phyloP scores from a whole-genome alignment of 2,888 invertebrate genomes.

The Noctua pronuba region DNA sequence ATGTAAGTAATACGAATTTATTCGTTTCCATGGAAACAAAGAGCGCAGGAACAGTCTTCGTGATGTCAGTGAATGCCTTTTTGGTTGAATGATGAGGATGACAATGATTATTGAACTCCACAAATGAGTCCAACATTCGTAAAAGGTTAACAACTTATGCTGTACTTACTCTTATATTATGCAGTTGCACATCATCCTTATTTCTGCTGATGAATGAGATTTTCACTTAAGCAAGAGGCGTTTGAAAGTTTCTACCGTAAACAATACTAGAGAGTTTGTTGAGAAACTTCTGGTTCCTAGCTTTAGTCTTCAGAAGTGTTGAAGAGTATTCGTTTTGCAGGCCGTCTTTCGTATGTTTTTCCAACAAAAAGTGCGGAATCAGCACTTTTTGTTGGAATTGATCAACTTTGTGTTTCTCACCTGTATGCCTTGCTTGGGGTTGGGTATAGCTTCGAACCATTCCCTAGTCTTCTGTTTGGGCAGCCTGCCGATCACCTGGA shows the following conservation, averaged over 20 bases:
- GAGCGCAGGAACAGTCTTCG: neutral
- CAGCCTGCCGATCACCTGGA: constrained; percentile 73
- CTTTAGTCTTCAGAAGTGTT: neutral
- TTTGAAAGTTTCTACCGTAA: neutral
- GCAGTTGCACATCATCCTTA: neutral
- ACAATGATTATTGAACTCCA: neutral
- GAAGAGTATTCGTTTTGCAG: too few species aligned
- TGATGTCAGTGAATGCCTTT: neutral
- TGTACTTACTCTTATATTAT: neutral
- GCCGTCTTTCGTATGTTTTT: too few species aligned
- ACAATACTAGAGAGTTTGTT: too few species aligned
- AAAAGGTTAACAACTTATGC: neutral
- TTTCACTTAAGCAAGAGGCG: neutral
- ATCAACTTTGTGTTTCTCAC: constrained; percentile 19
- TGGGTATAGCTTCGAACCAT: constrained; percentile 72
- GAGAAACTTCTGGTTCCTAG: neutral
- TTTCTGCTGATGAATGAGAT: neutral
- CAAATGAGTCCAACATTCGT: neutral
- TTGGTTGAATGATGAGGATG: neutral
- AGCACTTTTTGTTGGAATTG: too few species aligned
- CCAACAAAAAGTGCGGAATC: neutral
- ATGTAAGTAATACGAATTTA: neutral
- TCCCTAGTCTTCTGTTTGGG: constrained; percentile 60
- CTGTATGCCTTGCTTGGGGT: constrained; percentile 55
- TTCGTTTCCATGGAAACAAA: neutral